Conservation (phyloP, 2,888 invertebrate genomes). For the Anorthoa munda region DNA sequence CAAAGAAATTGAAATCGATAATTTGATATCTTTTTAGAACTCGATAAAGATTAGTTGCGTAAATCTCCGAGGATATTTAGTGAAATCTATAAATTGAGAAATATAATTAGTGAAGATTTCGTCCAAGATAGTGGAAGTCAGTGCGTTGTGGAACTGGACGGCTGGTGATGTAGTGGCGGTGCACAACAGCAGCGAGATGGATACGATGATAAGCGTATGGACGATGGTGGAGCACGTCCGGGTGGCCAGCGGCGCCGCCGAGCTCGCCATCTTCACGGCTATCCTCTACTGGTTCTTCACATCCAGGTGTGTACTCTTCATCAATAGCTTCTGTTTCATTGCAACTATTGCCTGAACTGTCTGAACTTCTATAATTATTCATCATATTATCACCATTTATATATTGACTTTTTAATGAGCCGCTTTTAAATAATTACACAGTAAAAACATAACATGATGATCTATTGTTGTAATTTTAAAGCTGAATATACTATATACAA, state of each 20-base stretch:
- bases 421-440: not conserved
- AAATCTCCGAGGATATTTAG: slow-evolving; percentile 46
- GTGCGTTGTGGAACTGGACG: slow-evolving; percentile 80
- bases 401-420: not conserved
- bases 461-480: no score
- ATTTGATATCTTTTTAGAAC: slow-evolving; percentile 57
- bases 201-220: slow-evolving; percentile 88
- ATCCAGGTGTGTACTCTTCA: slow-evolving; percentile 85
- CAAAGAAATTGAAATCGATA: slow-evolving; percentile 63
- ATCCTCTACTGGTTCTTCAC: slow-evolving; percentile 92
- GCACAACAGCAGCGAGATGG: slow-evolving; percentile 80
- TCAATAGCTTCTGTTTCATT: slow-evolving; percentile 4
- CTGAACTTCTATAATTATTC: not conserved
- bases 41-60: slow-evolving; percentile 57
- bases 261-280: slow-evolving; percentile 91
- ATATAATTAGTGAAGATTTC: slow-evolving; percentile 66
- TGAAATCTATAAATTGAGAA: slow-evolving; percentile 57
- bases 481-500: not conserved
- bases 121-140: slow-evolving; percentile 78
- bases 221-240: slow-evolving; percentile 87
- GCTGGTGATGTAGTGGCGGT: slow-evolving; percentile 84
- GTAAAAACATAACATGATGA: no score
- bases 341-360: not conserved
- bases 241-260: slow-evolving; percentile 91
- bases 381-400: not conserved